Conservation (phyloP, 2,797 vertebrate genomes). For the Tapirus indicus region DNA sequence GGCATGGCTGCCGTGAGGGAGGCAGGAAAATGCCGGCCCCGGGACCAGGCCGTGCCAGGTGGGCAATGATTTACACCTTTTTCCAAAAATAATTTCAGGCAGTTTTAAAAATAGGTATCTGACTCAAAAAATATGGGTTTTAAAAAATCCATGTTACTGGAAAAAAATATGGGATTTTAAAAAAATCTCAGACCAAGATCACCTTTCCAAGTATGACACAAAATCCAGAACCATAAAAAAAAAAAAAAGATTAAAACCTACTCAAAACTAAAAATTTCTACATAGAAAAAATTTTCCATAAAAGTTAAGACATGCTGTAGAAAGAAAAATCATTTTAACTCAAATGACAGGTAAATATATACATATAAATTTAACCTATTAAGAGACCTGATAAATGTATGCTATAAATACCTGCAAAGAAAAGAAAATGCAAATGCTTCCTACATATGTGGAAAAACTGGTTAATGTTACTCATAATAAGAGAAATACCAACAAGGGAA, state of each 20-base stretch:
- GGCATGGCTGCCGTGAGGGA: not conserved
- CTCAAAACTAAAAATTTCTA: not conserved
- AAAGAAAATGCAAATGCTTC: not conserved
- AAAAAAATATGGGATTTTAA: not conserved
- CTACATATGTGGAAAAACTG: not conserved
- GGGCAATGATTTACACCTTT: fast-evolving
- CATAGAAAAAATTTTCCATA: not conserved
- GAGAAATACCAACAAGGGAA: not conserved
- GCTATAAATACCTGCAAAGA: not conserved
- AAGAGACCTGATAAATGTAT: not conserved
- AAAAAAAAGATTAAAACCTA: not conserved
- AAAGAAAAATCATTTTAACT: not conserved
- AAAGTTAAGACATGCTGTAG: not conserved
- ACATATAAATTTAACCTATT: not conserved
- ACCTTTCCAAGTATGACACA: not conserved
- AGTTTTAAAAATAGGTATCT: not conserved
- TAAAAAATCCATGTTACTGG: not conserved
- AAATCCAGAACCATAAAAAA: not conserved
- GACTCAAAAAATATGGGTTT: not conserved
- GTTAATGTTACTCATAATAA: not conserved
- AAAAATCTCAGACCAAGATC: not conserved
- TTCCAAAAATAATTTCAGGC: not conserved
- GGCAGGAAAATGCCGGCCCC: not conserved
- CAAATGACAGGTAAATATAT: not conserved
- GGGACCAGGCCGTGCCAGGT: not conserved